These are phyloP conservation scores for Mandrillus leucophaeus DNA, from an alignment of 2,113 vertebrate species.

Conservation along the genomic window DNA sequence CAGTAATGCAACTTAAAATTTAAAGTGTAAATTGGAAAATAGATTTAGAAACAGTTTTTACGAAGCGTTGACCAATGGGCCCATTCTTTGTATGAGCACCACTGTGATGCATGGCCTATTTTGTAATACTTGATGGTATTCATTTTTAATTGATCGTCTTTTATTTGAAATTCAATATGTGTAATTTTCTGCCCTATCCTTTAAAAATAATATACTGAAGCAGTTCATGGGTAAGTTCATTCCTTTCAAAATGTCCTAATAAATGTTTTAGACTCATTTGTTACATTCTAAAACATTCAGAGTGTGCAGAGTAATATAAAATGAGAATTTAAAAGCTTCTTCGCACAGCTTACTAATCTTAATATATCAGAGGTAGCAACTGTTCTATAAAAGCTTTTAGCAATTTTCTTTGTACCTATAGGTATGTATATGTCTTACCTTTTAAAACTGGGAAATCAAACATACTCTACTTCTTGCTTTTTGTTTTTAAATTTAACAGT, in stretches of 20 bases:
- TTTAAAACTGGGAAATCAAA: background rate
- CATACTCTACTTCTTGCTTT: background rate
- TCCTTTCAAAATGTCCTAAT: constrained; percentile 9
- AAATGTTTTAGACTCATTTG: background rate
- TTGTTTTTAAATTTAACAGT: background rate
- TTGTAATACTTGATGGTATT: background rate
- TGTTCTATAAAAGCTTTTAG: background rate
- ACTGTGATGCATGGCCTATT: background rate
- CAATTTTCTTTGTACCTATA: background rate
- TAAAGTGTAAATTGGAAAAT: background rate
- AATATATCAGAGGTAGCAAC: background rate
- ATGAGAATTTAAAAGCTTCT: background rate
- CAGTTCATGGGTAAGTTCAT: background rate
- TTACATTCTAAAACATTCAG: too few relatives aligned
- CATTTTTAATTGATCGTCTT: background rate
- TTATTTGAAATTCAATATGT: background rate
- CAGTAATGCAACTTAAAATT: background rate
- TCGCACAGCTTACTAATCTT: background rate
- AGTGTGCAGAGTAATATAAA: background rate
- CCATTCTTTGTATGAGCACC: background rate
- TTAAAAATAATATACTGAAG: constrained; percentile 30
- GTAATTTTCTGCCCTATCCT: background rate
- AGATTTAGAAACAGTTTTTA: constrained; percentile 37
- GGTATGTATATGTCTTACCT: background rate
- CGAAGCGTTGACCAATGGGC: background rate